Conservation (phyloP, 2,888 invertebrate genomes). For the Pocota personata region DNA sequence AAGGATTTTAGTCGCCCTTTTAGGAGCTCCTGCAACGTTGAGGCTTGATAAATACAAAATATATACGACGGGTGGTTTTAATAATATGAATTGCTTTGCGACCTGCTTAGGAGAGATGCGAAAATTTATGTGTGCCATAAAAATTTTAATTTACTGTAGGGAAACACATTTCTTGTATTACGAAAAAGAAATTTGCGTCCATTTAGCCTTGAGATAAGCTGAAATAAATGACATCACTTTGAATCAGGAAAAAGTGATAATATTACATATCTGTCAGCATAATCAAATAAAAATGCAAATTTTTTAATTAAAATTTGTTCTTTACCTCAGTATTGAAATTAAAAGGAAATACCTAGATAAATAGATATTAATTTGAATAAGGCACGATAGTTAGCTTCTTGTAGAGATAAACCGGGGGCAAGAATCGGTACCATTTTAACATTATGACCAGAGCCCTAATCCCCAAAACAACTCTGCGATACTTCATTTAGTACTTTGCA, state of each 20-base stretch:
- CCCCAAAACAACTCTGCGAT: too few species aligned
- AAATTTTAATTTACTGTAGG: conserved; percentile 13
- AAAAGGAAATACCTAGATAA: too few species aligned
- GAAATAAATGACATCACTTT: background rate
- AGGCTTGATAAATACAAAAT: background rate
- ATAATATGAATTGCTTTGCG: conserved; percentile 6
- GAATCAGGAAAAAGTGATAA: background rate
- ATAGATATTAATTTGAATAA: too few species aligned
- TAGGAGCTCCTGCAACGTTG: background rate
- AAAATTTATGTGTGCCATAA: conserved; percentile 1
- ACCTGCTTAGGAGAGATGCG: background rate
- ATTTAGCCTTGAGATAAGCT: background rate
- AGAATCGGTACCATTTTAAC: too few species aligned
- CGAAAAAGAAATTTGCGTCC: background rate
- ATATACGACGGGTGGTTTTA: background rate
- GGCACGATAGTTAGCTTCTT: too few species aligned
- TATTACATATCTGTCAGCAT: background rate
- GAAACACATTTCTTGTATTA: background rate
- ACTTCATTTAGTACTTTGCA: too few species aligned
- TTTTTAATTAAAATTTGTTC: background rate
- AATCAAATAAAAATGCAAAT: conserved; percentile 17
- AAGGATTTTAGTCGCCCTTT: conserved; percentile 5
- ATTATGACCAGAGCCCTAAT: too few species aligned
- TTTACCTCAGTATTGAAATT: background rate
- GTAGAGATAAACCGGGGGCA: too few species aligned